Conservation (phyloP, 2,888 invertebrate genomes). For the Diachrysia chrysitis region DNA sequence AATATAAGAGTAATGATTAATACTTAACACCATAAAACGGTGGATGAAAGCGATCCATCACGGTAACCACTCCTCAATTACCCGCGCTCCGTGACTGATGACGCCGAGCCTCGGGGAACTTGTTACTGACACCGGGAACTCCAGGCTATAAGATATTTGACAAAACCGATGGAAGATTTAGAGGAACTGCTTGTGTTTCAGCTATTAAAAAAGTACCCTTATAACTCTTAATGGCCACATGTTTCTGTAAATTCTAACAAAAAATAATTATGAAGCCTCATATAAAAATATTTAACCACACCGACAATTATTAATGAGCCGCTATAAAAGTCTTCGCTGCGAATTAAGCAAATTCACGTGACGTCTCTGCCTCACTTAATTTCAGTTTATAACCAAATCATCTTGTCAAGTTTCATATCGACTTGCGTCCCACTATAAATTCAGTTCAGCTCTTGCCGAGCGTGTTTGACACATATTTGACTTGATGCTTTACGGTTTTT, state of each 20-base stretch:
- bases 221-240: no score
- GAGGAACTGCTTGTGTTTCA: neutral
- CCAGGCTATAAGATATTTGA: slow-evolving; percentile 18
- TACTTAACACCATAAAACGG: slow-evolving; percentile 36
- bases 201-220: neutral
- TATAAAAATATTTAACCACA: slow-evolving; percentile 18
- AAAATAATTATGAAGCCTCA: neutral
- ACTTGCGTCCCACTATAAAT: slow-evolving; percentile 29
- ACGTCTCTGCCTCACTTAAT: slow-evolving; percentile 41
- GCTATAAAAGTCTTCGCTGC: slow-evolving; percentile 37
- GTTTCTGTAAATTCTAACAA: neutral
- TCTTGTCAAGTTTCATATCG: slow-evolving; percentile 39
- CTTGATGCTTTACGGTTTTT: slow-evolving; percentile 27
- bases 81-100: slow-evolving; percentile 55
- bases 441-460: slow-evolving; percentile 31
- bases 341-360: slow-evolving; percentile 26
- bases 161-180: slow-evolving; percentile 12
- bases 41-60: slow-evolving; percentile 50
- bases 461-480: slow-evolving; percentile 28
- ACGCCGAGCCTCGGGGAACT: slow-evolving; percentile 25
- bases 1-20: slow-evolving; percentile 41
- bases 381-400: slow-evolving; percentile 47
- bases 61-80: slow-evolving; percentile 48
- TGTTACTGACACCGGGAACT: slow-evolving; percentile 24
- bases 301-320: slow-evolving; percentile 37